Percentiles rank a stretch among this genome's conserved stretches.
Evolutionary conservation across 2,113 vertebrate genomes (phyloP).

Genomic region (Lagopus muta): DNA sequence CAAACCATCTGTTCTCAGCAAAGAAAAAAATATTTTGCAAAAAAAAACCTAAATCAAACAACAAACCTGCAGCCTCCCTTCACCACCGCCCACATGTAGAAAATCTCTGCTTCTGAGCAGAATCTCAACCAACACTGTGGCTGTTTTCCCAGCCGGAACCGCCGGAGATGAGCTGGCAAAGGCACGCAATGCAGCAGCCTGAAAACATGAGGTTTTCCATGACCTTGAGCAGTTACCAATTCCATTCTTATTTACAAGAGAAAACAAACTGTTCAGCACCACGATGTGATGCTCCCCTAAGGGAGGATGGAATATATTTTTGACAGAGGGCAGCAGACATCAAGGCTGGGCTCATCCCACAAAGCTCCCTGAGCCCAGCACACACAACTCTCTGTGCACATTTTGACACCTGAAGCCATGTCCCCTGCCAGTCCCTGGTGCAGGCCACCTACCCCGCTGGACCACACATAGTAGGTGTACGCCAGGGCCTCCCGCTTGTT

Average conservation of each 20-base stretch:
- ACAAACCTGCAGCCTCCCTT: conserved; percentile 15
- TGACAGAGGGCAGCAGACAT: rapidly evolving
- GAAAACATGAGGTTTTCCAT: not conserved
- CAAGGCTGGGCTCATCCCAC: not conserved
- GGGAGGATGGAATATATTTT: rapidly evolving
- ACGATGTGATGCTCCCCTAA: rapidly evolving
- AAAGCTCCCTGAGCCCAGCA: not conserved
- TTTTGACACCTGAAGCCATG: not conserved
- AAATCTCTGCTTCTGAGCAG: not conserved
- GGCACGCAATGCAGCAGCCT: conserved; percentile 30
- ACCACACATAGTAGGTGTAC: conserved; percentile 92
- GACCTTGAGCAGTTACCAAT: conserved; percentile 26
- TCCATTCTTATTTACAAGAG: not conserved
- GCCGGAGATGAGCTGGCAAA: conserved; percentile 29
- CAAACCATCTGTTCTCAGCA: not conserved
- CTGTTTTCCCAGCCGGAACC: conserved; percentile 38
- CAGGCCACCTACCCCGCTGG: conserved; percentile 84
- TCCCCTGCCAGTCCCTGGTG: not conserved
- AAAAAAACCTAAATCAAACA: not conserved
- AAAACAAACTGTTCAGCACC: not conserved
- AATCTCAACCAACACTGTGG: not conserved
- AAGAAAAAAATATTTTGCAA: not conserved
- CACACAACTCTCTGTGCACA: rapidly evolving
- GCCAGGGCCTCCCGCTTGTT: conserved; percentile 92
- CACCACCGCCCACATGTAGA: not conserved